Base-by-base conservation (phyloP, 2,797 vertebrate genomes). In the Gymnocypris eckloni region DNA sequence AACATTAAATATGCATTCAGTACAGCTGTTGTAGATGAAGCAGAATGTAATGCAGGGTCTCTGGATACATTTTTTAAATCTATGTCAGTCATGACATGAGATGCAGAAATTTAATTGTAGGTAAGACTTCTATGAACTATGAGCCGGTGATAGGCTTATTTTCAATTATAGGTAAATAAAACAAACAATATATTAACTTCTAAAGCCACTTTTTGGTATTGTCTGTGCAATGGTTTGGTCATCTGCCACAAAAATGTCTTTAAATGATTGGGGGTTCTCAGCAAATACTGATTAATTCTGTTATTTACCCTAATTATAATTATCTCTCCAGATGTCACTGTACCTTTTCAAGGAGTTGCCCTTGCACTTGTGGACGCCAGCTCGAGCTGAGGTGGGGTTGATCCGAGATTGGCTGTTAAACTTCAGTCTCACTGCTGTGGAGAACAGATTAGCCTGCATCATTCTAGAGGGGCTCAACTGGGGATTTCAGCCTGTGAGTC, bases 261-360 rank as follows among this genome's bases (percentile, higher is more conserved):
- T 75, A n/a, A 25, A 28, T 18, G 45, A 48, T 0, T 25, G 18
- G 52, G 18, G 2, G 25, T 7, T 25, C 15, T 12, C 22, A 2
- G 5, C 4, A 28, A 43, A 39, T 37, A 8, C 45, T 37, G 13
- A 77, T 71, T 54, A 8, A 48, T 59, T 48, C 15, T 41, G 33
- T 16, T 22, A 3, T 25, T 39, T 54, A 28, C 39, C 25, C 67
- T 33, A 2, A 6, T 81, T 69, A 15, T 64, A 33, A 88, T 16
- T 88, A 28, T 89, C 13, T 89, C 37, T 61, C 83, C 89, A 99
- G 98, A 96, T 98, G 90, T 97, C 98, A 20, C 90, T 99, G 10
- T 99, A 99, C 92, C 93, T 99, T 87, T 99, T 98, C 90, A 99
- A 99, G 95, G 98, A 99, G 73, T 94, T 99, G 52, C 98, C 98